A percentile compares a stretch with the other conserved stretches of the same genome.
Conservation (phyloP, 1,140 invertebrate genomes). For the Drosophila mojavensis region DNA sequence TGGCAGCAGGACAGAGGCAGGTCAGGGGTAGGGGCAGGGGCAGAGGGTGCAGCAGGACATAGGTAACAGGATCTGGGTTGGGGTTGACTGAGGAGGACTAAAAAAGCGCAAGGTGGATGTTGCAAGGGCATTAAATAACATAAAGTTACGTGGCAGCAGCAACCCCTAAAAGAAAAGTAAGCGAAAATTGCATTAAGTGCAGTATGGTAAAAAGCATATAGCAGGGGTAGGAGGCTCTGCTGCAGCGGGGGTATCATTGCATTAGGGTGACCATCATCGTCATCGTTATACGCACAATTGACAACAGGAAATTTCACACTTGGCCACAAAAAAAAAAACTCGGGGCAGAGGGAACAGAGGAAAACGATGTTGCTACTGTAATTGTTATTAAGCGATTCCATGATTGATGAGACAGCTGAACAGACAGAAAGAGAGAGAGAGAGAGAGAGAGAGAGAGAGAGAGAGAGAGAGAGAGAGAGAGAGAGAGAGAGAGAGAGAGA, state of each 20-base stretch:
- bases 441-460: not conserved
- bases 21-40: not conserved
- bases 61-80: conserved; percentile 28
- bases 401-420: conserved; percentile 61
- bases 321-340: conserved; percentile 15
- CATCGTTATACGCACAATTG: conserved; percentile 63
- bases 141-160: conserved; percentile 22
- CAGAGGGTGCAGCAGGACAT: not conserved
- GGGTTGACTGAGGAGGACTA: conserved; percentile 14
- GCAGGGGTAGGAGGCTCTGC: conserved; percentile 9
- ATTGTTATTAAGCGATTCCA: conserved; percentile 63
- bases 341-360: conserved; percentile 31
- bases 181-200: conserved; percentile 73
- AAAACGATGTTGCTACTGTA: conserved; percentile 28
- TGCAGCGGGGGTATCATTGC: conserved; percentile 25
- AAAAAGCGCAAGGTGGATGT: conserved; percentile 79
- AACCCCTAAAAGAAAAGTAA: conserved; percentile 68
- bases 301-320: conserved; percentile 70
- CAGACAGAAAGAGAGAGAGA: not conserved
- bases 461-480: not conserved
- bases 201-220: conserved; percentile 17
- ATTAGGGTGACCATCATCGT: conserved; percentile 47
- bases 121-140: conserved; percentile 71
- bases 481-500: not conserved
- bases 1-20: conserved; percentile 30